Conservation (phyloP, 2,888 invertebrate species). For the Drosophila mimica region DNA sequence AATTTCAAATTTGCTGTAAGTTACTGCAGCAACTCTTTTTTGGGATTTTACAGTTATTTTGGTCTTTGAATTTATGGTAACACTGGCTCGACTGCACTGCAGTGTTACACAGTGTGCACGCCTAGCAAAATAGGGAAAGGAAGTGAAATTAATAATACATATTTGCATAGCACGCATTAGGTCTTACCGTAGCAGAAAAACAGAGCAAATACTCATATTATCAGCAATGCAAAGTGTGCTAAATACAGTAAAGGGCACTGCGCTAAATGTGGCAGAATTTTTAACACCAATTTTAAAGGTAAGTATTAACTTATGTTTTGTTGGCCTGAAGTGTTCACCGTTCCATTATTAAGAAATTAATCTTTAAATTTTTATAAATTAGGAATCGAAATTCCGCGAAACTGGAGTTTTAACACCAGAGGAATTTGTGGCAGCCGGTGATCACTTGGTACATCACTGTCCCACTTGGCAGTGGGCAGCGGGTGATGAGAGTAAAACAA, state of each 20-base stretch:
- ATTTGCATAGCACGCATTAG: slow-evolving; percentile 21
- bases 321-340: slow-evolving; percentile 1
- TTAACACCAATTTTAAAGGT: slow-evolving; percentile 98
- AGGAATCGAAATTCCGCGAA: slow-evolving; percentile 99
- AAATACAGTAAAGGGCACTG: slow-evolving; percentile 97
- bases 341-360: slow-evolving; percentile 3
- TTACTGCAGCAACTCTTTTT: background rate
- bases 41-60: background rate
- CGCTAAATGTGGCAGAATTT: slow-evolving; percentile 97
- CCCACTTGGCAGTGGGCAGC: slow-evolving; percentile 99
- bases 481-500: slow-evolving; percentile 95
- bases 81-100: slow-evolving; percentile 5
- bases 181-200: slow-evolving; percentile 28
- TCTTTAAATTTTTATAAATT: slow-evolving; percentile 17
- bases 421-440: slow-evolving; percentile 99
- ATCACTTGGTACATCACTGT: slow-evolving; percentile 99
- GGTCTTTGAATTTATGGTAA: background rate
- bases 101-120: slow-evolving; percentile 33
- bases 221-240: slow-evolving; percentile 96
- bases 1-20: background rate
- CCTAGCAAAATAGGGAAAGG: slow-evolving; percentile 18
- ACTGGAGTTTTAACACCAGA: slow-evolving; percentile 99
- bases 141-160: slow-evolving; percentile 39
- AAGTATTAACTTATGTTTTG: slow-evolving; percentile 58
- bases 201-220: slow-evolving; percentile 35